Conservation (phyloP, 2,888 invertebrate genomes). For the Cepaea hortensis region DNA sequence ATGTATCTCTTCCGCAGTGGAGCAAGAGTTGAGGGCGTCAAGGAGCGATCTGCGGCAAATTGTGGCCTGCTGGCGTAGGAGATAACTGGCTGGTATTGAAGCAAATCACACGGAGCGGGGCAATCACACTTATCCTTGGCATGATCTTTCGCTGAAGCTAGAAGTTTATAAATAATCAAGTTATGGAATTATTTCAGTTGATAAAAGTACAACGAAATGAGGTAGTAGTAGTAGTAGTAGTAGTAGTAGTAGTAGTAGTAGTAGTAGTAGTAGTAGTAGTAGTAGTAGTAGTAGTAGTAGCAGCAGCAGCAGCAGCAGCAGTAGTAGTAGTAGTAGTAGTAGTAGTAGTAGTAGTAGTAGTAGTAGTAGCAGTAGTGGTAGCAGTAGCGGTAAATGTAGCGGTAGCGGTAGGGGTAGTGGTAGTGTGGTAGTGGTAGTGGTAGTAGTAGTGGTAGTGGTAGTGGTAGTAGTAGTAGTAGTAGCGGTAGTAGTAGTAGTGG, state of each 20-base stretch:
- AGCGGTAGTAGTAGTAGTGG: not conserved
- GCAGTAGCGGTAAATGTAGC: not conserved
- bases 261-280: too few species aligned
- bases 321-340: not conserved
- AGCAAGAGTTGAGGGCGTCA: constrained; percentile 51
- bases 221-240: too few species aligned
- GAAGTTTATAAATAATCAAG: not conserved
- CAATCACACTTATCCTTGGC: constrained; percentile 59
- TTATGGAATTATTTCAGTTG: too few species aligned
- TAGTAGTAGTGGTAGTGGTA: not conserved
- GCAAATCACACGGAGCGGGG: constrained; percentile 65
- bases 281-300: too few species aligned
- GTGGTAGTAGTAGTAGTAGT: not conserved
- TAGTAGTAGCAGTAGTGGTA: not conserved
- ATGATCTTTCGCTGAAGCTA: constrained; percentile 46
- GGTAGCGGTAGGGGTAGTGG: too few species aligned
- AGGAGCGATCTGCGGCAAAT: constrained; percentile 58
- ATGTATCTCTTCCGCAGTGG: constrained; percentile 51
- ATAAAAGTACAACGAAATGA: too few species aligned
- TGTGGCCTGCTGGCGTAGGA: constrained; percentile 66
- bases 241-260: too few species aligned
- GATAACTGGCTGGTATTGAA: constrained; percentile 64
- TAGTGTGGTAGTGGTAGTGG: not conserved
- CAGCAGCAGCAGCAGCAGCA: not conserved
- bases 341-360: not conserved